Base-by-base conservation (phyloP, 2,888 invertebrate species). In the Malthinus seriepunctatus region DNA sequence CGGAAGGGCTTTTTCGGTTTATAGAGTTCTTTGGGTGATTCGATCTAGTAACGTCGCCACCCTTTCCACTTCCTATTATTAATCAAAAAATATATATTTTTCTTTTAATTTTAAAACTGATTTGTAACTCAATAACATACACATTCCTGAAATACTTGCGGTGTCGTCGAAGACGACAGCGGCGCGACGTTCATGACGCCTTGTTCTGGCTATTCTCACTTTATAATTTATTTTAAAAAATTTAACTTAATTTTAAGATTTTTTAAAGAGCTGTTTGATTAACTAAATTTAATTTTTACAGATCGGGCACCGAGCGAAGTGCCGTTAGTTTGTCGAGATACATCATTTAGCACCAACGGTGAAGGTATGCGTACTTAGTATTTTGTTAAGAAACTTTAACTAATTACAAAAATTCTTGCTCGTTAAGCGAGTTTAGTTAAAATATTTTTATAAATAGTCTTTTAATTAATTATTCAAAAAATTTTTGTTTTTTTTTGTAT, bases 311-410 rank as follows among this genome's bases (percentile, higher is more conserved):
- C 84, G 73, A 90, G 88, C 78, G 90, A 90, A 82, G 86, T 86
- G 75, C 76, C 80, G 66, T 73, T 76, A 60, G 74, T 80, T 63
- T 87, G 83, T 71, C 81, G 86, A 79, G 83, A 87, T 81, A 86
- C 86, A 71, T 91, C 91, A 67, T 84, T 91, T 72, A 89, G 91
- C 77, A 92, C 91, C 75, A 90, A 90, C 78, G 90, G 90, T 73
- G 89, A 90, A 86, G 91, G 92, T 91, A 82, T 83, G 83, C 79
- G 68, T 60, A 52, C 23, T 62, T 51, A 23, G 23, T 23, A 23
- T 23, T 23, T 23, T 23, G 23, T 23, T 23, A 23, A 52, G 32
- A 46, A 46, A 9, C 46, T 31, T 12, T n/a, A 23, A 23, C 15
- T 32, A 23, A 23, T 23, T 23, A 23, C 23, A 23, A 23, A 23